Evolutionary conservation across 2,888 invertebrate species (phyloP), one percentile per base, ranked within the genome.

Genomic region (Acrocyrtus sp.): DNA sequence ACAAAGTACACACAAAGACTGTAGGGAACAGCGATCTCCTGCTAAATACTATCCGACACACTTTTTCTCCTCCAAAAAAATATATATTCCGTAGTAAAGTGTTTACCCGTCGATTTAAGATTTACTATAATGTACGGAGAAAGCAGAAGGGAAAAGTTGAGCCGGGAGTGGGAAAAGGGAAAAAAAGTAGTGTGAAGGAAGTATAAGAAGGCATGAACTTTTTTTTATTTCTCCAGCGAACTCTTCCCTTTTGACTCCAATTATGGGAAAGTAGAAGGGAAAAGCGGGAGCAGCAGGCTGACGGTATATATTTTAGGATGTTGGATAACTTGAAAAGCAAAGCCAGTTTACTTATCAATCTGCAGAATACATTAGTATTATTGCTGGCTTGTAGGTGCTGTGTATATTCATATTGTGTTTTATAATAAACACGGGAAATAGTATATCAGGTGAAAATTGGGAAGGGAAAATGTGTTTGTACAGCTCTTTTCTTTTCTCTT

Each of bases 71-170:
- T 17, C 19, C 17, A 3, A 17, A 27, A 58, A 45, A 39, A 19
- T 17, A n/a, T n/a, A n/a, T n/a, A 41, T 26, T 62, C 39, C 24
- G 2, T 10, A 39, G 22, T 22, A 62, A 53, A 51, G 51, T 62
- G 62, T 62, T 62, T 62, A 29, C 62, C 24, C 53, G 62, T 51
- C 41, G 62, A 62, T 62, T 62, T 62, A 51, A 62, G 51, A 51
- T 62, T 51, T 51, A 26, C 27, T 62, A 51, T 39, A 41, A 15
- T 2, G 22, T 21, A 51, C 19, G n/a, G 51, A 51, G 51, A 26
- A 51, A 22, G 39, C 12, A 39, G 12, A 12, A 39, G 8, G 39
- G 39, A 6, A 39, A 6, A 6, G 39, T 12, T 6, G 39, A 6
- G 51, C 51, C 10, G 51, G 15, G 26, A 51, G 26, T 8, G 12